These are phyloP conservation scores for Rousettus madagascariensis DNA, from an alignment of 2,797 vertebrate species.

Conservation along the genomic window DNA sequence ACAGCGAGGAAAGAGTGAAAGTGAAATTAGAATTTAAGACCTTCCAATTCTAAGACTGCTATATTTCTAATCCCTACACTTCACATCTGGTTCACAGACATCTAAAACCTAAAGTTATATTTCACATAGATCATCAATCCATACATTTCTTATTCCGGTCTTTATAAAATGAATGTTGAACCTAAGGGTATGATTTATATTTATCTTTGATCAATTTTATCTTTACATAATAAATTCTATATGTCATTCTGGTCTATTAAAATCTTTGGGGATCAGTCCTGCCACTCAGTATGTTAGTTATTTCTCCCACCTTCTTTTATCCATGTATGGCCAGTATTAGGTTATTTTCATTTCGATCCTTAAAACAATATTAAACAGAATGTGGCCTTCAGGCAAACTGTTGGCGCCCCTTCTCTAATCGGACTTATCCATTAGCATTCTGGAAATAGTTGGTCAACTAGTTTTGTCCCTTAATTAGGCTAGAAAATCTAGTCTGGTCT, in stretches of 20 bases:
- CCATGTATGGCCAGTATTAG: neutral
- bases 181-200: neutral
- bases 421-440: conserved; percentile 16
- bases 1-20: neutral
- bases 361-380: neutral
- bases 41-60: neutral
- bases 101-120: neutral
- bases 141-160: neutral
- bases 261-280: neutral
- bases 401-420: neutral
- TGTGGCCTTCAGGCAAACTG: neutral
- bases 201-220: conserved; percentile 28
- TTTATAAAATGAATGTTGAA: neutral
- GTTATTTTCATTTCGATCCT: too few species aligned
- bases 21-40: neutral
- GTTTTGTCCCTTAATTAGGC: neutral
- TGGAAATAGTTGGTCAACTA: conserved; percentile 29
- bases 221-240: neutral
- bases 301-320: neutral
- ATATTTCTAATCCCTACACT: neutral
- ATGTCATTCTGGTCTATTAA: neutral
- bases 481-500: neutral
- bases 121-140: neutral
- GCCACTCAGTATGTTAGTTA: neutral
- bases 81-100: conserved; percentile 10